A percentile compares a stretch with the other conserved stretches of the same genome.
Conservation (phyloP, 1,140 invertebrate species). For the Penaeus japonicus region DNA sequence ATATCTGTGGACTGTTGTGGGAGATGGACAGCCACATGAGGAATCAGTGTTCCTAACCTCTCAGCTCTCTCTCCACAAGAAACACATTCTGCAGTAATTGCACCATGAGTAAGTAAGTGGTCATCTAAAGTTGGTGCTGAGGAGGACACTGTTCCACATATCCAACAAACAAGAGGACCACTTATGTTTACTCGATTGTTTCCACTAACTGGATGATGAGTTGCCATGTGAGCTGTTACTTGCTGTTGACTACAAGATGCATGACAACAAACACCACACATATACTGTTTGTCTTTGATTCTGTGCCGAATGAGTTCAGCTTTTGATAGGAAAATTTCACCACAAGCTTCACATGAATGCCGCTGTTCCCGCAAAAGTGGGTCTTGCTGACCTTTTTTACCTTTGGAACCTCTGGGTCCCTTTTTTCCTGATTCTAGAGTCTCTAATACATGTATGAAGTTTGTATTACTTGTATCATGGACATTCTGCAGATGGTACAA, state of each 20-base stretch:
- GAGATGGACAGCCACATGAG: conserved; percentile 28
- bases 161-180: conserved; percentile 33
- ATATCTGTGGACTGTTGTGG: conserved; percentile 26
- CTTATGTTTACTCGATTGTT: background rate
- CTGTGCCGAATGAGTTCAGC: conserved; percentile 56
- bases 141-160: conserved; percentile 22
- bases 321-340: conserved; percentile 48
- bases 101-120: conserved; percentile 44
- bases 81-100: conserved; percentile 37
- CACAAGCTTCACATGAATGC: conserved; percentile 44
- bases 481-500: conserved; percentile 45
- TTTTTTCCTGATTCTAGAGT: conserved; percentile 21
- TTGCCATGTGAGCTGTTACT: conserved; percentile 46
- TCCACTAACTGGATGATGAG: conserved; percentile 19
- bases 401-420: background rate
- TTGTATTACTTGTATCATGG: conserved; percentile 43
- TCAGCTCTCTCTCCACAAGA: conserved; percentile 26
- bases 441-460: conserved; percentile 47
- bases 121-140: conserved; percentile 35
- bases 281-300: conserved; percentile 57
- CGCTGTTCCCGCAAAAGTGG: conserved; percentile 30
- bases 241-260: conserved; percentile 52
- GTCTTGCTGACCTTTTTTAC: conserved; percentile 29
- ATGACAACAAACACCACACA: conserved; percentile 54
- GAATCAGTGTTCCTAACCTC: conserved; percentile 6